A percentile compares a stretch with the other conserved stretches of the same genome.
Evolutionary conservation across 2,113 vertebrate species (phyloP).

Genomic region (Erythrolamprus reginae): DNA sequence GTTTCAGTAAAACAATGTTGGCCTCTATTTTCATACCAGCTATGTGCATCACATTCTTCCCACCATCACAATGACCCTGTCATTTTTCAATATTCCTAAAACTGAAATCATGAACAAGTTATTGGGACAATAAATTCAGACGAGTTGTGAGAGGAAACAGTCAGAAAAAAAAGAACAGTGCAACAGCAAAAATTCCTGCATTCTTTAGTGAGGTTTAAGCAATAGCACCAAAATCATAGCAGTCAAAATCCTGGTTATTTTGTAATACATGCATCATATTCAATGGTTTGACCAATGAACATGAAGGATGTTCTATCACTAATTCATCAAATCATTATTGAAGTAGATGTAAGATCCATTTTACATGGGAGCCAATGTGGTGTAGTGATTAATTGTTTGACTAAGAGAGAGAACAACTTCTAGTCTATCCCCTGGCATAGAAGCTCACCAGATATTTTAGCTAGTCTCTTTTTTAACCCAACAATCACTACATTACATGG

Average conservation of each 20-base stretch:
- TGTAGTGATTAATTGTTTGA: not conserved
- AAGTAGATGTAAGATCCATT: slow-evolving; percentile 8
- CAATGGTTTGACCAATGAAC: not conserved
- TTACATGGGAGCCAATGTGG: not conserved
- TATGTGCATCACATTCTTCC: not conserved
- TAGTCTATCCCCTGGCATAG: not conserved
- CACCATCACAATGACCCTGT: slow-evolving; percentile 10
- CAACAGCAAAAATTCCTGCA: not conserved
- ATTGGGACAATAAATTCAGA: slow-evolving; percentile 15
- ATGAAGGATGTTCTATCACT: not conserved
- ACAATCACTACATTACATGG: not conserved
- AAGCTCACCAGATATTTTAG: not conserved
- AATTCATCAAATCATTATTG: not conserved
- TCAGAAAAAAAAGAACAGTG: not conserved
- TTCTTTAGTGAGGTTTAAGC: not conserved
- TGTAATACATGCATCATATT: not conserved
- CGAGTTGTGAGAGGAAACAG: not conserved
- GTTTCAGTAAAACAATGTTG: slow-evolving; percentile 17
- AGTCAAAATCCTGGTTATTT: slow-evolving; percentile 18
- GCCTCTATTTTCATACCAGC: not conserved
- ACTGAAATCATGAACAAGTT: slow-evolving; percentile 26
- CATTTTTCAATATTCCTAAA: slow-evolving; percentile 36
- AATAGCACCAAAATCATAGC: slow-evolving; percentile 2
- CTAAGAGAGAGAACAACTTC: not conserved
- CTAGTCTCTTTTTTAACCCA: not conserved